These are phyloP conservation scores for Calvadosia cruxmelitensis DNA, from an alignment of 30 jellyfish, hydroid and myxozoan species.

Conservation along the genomic window DNA sequence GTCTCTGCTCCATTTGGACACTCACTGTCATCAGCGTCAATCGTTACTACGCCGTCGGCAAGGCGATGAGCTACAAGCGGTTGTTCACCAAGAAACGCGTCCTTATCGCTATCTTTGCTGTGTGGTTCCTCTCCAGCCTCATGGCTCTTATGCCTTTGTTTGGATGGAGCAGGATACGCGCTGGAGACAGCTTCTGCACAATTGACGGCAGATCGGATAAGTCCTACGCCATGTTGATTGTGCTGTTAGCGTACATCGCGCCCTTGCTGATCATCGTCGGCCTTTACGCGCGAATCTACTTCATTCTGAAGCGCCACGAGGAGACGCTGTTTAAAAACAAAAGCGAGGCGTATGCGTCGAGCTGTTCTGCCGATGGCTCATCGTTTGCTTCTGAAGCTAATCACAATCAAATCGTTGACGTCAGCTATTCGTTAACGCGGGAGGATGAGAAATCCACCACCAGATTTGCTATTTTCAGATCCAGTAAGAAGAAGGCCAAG, in stretches of 20 bases:
- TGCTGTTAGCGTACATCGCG: conserved; percentile 38
- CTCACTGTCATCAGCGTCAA: conserved; percentile 67
- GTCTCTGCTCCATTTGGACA: conserved; percentile 84
- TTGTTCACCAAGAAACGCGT: conserved; percentile 47
- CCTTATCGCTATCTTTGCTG: conserved; percentile 27
- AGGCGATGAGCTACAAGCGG: conserved; percentile 35
- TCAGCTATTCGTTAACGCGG: neutral
- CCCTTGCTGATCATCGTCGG: conserved; percentile 48
- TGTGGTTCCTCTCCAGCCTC: conserved; percentile 44
- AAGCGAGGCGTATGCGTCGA: neutral
- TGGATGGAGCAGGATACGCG: conserved; percentile 88
- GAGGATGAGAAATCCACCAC: neutral
- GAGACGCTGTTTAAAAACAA: conserved; percentile 15
- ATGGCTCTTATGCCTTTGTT: conserved; percentile 50
- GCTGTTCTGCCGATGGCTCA: neutral
- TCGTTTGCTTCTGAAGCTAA: neutral
- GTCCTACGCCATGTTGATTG: conserved; percentile 44
- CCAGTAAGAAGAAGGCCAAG: neutral
- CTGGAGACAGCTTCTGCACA: conserved; percentile 90
- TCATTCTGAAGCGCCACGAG: conserved; percentile 54
- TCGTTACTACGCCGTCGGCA: conserved; percentile 79
- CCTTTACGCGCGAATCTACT: conserved; percentile 54
- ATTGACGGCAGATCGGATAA: conserved; percentile 57
- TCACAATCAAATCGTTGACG: neutral
- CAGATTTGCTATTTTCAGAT: neutral